These are phyloP conservation scores for Baccha elongata DNA, from an alignment of 2,888 invertebrate genomes.

Conservation along the genomic window DNA sequence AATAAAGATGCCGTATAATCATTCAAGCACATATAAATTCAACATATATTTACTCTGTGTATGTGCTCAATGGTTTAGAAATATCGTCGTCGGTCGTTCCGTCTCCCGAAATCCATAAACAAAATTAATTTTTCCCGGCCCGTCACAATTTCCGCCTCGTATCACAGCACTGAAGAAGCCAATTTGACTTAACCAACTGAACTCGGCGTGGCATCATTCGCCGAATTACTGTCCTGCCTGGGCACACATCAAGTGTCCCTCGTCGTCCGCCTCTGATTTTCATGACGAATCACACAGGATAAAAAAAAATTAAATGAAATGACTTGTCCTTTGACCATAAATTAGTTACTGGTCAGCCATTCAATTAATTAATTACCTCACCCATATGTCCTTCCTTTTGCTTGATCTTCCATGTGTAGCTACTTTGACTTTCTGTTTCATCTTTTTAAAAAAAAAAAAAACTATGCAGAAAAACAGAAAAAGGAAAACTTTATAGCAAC, in stretches of 20 bases:
- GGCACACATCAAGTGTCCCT: background rate
- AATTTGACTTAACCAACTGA: no score
- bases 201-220: constrained; percentile 1
- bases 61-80: constrained; percentile 66
- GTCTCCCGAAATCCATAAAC: constrained; percentile 61
- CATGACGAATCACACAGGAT: constrained; percentile 60
- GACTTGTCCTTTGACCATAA: constrained; percentile 72
- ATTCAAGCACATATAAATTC: constrained; percentile 50
- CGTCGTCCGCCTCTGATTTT: background rate
- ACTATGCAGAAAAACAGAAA: constrained; percentile 37
- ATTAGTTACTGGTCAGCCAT: constrained; percentile 73
- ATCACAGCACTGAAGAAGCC: constrained; percentile 57
- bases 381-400: constrained; percentile 47
- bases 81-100: constrained; percentile 1
- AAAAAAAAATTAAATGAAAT: constrained; percentile 42
- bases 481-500: constrained; percentile 11
- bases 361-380: constrained; percentile 73
- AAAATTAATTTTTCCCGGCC: constrained; percentile 68
- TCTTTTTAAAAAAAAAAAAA: constrained; percentile 14
- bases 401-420: constrained; percentile 15
- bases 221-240: background rate
- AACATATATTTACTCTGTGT: constrained; percentile 53
- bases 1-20: background rate
- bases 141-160: constrained; percentile 70
- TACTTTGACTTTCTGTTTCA: constrained; percentile 13